phyloP scores from a whole-genome alignment of 1,140 invertebrate species.

The Drosophila mayri region DNA sequence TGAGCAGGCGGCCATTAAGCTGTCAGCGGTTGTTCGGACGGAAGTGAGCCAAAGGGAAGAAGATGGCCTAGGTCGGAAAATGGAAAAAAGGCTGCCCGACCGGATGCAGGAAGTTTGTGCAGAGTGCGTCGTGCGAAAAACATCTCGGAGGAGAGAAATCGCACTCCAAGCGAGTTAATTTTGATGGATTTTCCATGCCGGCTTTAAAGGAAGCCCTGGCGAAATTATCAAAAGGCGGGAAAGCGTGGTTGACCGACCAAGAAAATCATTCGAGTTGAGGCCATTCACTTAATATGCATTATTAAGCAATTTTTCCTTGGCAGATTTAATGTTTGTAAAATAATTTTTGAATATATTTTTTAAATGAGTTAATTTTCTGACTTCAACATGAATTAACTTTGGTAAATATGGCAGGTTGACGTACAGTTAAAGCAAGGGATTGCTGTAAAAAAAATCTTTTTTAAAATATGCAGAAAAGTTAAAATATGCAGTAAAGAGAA shows the following conservation, averaged over 20 bases:
- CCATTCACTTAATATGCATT: conserved; percentile 47
- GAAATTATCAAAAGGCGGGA: conserved; percentile 33
- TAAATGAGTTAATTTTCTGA: neutral
- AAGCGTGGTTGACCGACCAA: conserved; percentile 25
- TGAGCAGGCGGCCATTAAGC: conserved; percentile 67
- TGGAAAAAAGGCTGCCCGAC: conserved; percentile 11
- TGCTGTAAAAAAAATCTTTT: too few species aligned
- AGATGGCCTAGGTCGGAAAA: conserved; percentile 42
- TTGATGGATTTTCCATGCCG: conserved; percentile 46
- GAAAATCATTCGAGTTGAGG: conserved; percentile 20
- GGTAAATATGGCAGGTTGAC: too few species aligned
- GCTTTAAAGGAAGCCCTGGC: conserved; percentile 17
- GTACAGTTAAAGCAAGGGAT: too few species aligned
- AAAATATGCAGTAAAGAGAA: too few species aligned
- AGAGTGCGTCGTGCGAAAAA: conserved; percentile 62
- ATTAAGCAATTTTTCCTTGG: conserved; percentile 52
- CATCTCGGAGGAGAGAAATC: conserved; percentile 49
- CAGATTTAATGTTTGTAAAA: conserved; percentile 4
- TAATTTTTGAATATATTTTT: neutral
- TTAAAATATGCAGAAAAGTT: too few species aligned
- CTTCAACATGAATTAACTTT: neutral
- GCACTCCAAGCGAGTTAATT: conserved; percentile 44
- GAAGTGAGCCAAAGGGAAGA: conserved; percentile 48
- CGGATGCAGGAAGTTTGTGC: conserved; percentile 52
- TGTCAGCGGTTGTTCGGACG: conserved; percentile 60